Base-by-base conservation (phyloP, 2,797 vertebrate species). In the Cheracebus regulus region DNA sequence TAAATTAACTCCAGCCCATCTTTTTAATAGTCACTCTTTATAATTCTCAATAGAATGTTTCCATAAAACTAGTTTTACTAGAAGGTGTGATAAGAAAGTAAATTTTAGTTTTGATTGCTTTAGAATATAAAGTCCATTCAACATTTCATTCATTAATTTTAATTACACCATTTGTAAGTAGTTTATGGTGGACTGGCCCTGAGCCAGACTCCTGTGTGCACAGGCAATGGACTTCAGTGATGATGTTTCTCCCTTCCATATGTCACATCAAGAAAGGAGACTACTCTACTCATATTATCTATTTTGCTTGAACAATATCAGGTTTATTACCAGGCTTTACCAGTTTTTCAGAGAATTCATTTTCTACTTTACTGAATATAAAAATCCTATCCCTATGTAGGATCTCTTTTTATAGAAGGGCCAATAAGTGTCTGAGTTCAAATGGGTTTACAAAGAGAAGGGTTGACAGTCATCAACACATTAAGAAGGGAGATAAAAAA, bases 141-240 rank as follows among this genome's bases (percentile, higher is more conserved):
- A 89, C 30, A 93, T 86, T 98, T 97, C 30, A 72, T 97, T 97
- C 64, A 95, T 97, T 96, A 96, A 97, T 98, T 98, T 98, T 97
- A 97, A 98, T 98, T 96, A 95, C 30, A 93, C 28, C 5, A 55
- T 97, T 95, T 90, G 44, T 94, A 97, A 97, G 95, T 82, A 93
- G 61, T 96, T 97, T 95, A 70, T 95, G 73, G 87, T 89, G 0
- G 46, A 78, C 72, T 97, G 95, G 87, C 84, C 14, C 48, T 4
- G 2, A 85, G 73, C 92, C 96, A 96, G 11, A 7, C 33, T 95
- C 7, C 33, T 57, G 33, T n/a, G 44, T 90, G 76, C 48, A 96
- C 58, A 73, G n/a, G 90, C 50, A 79, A 5, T 26, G 88, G 1
- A 39, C 90, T 96, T 24, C n/a, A 83, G 86, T 19, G 73, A 85